phyloP scores from a whole-genome alignment of 2,888 invertebrate genomes.

The Agonum fuliginosum region DNA sequence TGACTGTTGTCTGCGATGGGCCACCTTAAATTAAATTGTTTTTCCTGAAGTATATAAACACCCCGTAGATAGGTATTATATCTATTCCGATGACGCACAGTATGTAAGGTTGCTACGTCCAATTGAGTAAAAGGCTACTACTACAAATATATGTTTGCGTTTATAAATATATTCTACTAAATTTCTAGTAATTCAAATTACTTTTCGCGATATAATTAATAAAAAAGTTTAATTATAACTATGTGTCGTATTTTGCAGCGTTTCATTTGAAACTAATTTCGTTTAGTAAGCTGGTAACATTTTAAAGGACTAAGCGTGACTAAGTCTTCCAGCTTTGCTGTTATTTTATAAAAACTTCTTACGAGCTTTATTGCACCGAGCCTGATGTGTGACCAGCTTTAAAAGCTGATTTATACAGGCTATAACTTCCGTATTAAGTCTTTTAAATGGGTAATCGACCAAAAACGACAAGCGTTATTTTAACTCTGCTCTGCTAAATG shows the following conservation, averaged over 20 bases:
- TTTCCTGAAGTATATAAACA: too few species aligned
- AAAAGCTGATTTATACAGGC: constrained; percentile 41
- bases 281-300: background rate
- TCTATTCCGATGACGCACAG: too few species aligned
- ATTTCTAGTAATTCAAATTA: too few species aligned
- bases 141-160: too few species aligned
- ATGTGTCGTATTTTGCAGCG: background rate
- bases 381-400: constrained; percentile 49
- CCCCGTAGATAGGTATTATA: too few species aligned
- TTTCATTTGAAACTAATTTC: constrained; percentile 13
- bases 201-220: too few species aligned
- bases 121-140: too few species aligned
- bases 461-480: constrained; percentile 37
- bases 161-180: too few species aligned
- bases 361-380: constrained; percentile 20
- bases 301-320: constrained; percentile 8
- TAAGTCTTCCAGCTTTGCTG: constrained; percentile 18
- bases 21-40: too few species aligned
- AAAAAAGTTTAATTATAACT: too few species aligned
- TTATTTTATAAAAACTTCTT: constrained; percentile 40
- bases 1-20: too few species aligned
- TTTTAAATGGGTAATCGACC: constrained; percentile 47
- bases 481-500: constrained; percentile 14
- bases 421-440: constrained; percentile 43
- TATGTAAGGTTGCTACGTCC: too few species aligned